Evolutionary conservation across 2,113 vertebrate species (phyloP), one percentile per base, ranked within the genome.

Genomic region (Oryzias celebensis): DNA sequence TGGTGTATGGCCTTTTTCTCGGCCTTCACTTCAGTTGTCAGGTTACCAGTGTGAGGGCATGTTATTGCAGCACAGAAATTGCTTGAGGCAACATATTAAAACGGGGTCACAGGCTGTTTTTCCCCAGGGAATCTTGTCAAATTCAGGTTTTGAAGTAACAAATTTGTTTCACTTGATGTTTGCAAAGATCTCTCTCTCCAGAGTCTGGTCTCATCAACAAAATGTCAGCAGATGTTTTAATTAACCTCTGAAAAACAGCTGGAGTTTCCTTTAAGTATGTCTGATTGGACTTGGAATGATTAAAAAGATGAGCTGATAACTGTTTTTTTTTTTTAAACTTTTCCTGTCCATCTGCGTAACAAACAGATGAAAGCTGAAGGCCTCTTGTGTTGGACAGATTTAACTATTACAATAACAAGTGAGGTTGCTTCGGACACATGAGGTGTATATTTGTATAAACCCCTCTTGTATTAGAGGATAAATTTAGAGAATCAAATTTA

Each of bases 61-160:
- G 51, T 71, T 86, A 74, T 71, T 80, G 81, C 75, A 71, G 73
- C 46, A 79, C 47, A 71, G 56, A 80, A 73, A 75, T 23, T 48
- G 73, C 86, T 80, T 13, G 46, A 71, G 66, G 84, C 80, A 65
- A 60, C 58, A 68, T 76, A 86, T 89, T 78, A 85, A 78, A 85
- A 77, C 60, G 58, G 65, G 82, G 82, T 84, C 80, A 79, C 71
- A 66, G 84, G 82, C 50, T 58, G 58, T 62, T 48, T 71, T 65
- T 74, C 58, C 65, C 64, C 20, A 12, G 28, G 59, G 70, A 60
- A 56, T 17, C 57, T 67, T 68, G 75, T 79, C 79, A 84, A 58
- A 44, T 63, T 62, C 52, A 49, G 6, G 31, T 66, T 66, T 73
- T 58, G 70, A 83, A 77, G 48, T 58, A 68, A 68, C 23, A 54